These are phyloP conservation scores for Thamnaconus septentrionalis DNA, from an alignment of 2,113 vertebrate genomes.

Conservation along the genomic window DNA sequence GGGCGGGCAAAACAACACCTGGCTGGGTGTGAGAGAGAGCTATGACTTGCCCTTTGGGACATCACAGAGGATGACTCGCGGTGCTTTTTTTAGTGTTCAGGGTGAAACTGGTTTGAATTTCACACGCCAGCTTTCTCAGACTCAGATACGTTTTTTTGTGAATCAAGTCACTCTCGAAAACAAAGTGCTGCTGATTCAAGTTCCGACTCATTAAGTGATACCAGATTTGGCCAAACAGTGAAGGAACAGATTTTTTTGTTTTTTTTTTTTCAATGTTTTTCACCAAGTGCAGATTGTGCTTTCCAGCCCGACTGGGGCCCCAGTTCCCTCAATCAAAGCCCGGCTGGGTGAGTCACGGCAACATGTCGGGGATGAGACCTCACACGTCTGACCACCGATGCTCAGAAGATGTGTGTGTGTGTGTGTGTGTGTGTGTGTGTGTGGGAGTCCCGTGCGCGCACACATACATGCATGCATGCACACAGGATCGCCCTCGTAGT, in stretches of 20 bases:
- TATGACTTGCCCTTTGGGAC: too few relatives aligned
- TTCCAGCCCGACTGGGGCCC: background rate
- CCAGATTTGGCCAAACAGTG: background rate
- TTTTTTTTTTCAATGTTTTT: background rate
- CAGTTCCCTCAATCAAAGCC: conserved; percentile 29
- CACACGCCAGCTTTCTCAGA: too few relatives aligned
- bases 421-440: background rate
- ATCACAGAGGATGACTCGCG: too few relatives aligned
- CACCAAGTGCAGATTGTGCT: background rate
- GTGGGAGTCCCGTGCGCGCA: too few relatives aligned
- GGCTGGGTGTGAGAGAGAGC: too few relatives aligned
- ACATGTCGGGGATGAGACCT: conserved; percentile 47
- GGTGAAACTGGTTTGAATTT: too few relatives aligned
- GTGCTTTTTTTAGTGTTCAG: too few relatives aligned
- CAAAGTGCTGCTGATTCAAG: too few relatives aligned
- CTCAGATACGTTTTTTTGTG: too few relatives aligned
- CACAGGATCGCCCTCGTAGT: background rate
- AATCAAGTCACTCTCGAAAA: too few relatives aligned
- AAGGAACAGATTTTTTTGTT: background rate
- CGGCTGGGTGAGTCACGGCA: conserved; percentile 56
- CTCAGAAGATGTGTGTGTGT: conserved; percentile 19
- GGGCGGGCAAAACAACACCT: too few relatives aligned
- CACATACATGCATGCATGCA: background rate
- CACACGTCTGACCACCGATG: conserved; percentile 56
- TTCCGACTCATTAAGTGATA: background rate